Percentiles rank a stretch among this genome's conserved stretches.
These are phyloP conservation scores for Oceanodroma leucorhoa DNA, from an alignment of 2,797 vertebrate species.

Conservation along the genomic window DNA sequence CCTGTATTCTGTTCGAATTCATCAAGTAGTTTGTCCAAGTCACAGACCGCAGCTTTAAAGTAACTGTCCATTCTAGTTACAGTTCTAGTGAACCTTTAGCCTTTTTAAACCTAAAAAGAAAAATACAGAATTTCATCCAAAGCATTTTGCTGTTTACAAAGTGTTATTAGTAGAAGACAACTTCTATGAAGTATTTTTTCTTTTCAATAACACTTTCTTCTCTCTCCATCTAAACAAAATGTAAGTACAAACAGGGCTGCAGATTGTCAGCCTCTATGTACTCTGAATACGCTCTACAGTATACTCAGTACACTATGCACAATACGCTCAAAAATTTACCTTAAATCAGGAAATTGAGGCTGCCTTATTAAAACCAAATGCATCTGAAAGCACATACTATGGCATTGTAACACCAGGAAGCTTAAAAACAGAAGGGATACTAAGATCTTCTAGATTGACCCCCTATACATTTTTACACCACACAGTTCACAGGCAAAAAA, in stretches of 20 bases:
- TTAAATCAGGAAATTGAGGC: not conserved
- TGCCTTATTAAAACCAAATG: not conserved
- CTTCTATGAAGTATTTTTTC: not conserved
- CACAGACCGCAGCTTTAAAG: conserved; percentile 95
- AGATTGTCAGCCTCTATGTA: not conserved
- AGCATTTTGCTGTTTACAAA: not conserved
- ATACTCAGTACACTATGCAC: not conserved
- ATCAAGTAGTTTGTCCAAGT: conserved; percentile 95
- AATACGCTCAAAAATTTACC: not conserved
- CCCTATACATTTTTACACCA: not conserved
- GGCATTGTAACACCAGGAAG: not conserved
- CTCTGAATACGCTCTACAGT: not conserved
- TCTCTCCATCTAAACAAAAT: not conserved
- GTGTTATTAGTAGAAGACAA: not conserved
- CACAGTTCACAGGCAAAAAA: not conserved
- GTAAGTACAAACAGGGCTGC: not conserved
- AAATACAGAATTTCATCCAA: not conserved
- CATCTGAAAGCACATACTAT: not conserved
- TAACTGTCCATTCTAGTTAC: conserved; percentile 91
- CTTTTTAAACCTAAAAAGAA: conserved; percentile 56
- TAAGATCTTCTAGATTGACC: not conserved
- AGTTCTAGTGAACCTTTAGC: conserved; percentile 13
- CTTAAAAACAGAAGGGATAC: not conserved
- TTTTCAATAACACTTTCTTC: not conserved
- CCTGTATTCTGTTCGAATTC: conserved; percentile 95